A percentile compares a stretch with the other conserved stretches of the same genome.
Conservation (phyloP, 2,113 vertebrate species). For the Apus apus region DNA sequence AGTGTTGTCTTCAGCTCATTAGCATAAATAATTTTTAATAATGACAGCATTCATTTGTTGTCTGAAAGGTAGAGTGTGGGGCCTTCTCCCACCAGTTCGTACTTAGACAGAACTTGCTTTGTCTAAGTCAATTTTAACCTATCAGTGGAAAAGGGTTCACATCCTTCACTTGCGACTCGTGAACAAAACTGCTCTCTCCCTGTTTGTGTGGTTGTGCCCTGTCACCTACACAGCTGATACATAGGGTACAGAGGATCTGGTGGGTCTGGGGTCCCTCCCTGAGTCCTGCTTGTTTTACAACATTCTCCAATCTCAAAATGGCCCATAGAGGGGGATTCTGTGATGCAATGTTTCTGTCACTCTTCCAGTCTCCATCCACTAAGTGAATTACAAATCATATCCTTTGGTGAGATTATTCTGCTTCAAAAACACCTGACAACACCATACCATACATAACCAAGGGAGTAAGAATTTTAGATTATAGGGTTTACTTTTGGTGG, state of each 20-base stretch:
- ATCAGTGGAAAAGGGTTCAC: background rate
- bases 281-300: background rate
- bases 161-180: background rate
- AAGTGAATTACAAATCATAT: background rate
- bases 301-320: background rate
- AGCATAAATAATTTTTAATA: conserved; percentile 64
- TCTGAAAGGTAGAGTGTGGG: background rate
- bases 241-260: background rate
- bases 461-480: background rate
- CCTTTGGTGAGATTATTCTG: background rate
- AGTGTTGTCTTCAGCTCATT: conserved; percentile 34
- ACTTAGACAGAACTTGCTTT: background rate
- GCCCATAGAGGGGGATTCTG: background rate
- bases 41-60: conserved; percentile 28
- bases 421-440: background rate
- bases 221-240: background rate
- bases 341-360: background rate
- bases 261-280: background rate
- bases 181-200: background rate
- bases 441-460: background rate
- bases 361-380: background rate
- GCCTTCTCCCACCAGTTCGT: background rate
- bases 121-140: background rate
- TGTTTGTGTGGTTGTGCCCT: background rate
- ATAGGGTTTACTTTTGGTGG: background rate